Evolutionary conservation across 2,888 invertebrate genomes (phyloP), one percentile per base, ranked within the genome.

Genomic region (Andrena trimmerana): DNA sequence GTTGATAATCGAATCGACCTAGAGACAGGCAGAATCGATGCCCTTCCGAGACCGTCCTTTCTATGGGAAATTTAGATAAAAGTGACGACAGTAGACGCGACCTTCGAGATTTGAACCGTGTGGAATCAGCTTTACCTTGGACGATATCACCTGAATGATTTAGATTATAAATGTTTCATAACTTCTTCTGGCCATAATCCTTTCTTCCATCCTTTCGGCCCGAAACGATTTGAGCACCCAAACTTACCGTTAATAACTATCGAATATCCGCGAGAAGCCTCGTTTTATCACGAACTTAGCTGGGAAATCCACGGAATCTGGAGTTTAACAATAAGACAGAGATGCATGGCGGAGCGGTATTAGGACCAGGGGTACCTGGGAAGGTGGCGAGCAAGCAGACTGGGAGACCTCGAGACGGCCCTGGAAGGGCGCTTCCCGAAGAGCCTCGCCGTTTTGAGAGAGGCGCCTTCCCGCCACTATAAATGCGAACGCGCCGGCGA

Each of bases 401-500:
- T 1, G 71, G 72, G 54, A 74, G 81, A 66, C 81, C 82, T 85
- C 82, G 85, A 78, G 78, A 67, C 81, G 85, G 66, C 73, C 78
- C 77, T 81, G 76, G 76, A 85, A 88, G 81, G 83, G 80, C 81
- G 80, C 52, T 69, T 81, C 70, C 78, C 76, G 67, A 69, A 52
- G 57, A 67, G 69, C 65, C 59, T 68, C 75, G 81, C 13, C 82
- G 86, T 84, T 86, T 86, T 68, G 72, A 42, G 85, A 82, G 82
- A 67, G 78, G 74, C 78, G 69, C 52, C 74, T 85, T 66, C 63
- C 74, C 52, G 77, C 70, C 54, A 29, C 82, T 89, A 89, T 89
- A 89, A 89, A 89, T 89, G 87, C 86, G 81, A 85, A 86, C 78
- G 80, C 86, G 77, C 83, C 66, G 73, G 76, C 90, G 84, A 89